Conservation (phyloP, 2,888 invertebrate species). For the Coleophora flavipennella region DNA sequence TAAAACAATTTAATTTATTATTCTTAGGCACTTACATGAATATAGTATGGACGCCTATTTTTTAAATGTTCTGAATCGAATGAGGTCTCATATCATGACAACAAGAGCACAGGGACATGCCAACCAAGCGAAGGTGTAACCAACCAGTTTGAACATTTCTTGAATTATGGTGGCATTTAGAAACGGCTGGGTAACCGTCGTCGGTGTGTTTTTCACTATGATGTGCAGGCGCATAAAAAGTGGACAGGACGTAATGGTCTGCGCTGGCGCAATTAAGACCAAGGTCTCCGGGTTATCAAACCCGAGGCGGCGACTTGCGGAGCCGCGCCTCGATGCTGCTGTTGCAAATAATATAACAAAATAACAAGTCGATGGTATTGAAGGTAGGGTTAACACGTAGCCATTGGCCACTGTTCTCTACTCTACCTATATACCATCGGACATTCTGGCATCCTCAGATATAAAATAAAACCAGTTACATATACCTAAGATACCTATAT, state of each 20-base stretch:
- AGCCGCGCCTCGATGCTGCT: constrained; percentile 55
- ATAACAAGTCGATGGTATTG: constrained; percentile 69
- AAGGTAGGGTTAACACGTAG: constrained; percentile 63
- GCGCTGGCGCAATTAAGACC: constrained; percentile 71
- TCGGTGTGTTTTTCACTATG: constrained; percentile 53
- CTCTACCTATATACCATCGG: neutral
- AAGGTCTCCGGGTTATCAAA: constrained; percentile 73
- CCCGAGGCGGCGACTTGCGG: constrained; percentile 59
- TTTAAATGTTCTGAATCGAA: too few species aligned
- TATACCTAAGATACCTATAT: too few species aligned
- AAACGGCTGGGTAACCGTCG: constrained; percentile 48
- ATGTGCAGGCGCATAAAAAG: constrained; percentile 71
- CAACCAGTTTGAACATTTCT: constrained; percentile 37
- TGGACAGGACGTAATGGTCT: constrained; percentile 65
- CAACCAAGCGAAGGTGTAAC: constrained; percentile 36
- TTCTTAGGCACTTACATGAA: neutral
- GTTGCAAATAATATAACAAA: constrained; percentile 65
- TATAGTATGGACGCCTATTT: too few species aligned
- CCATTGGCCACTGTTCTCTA: constrained; percentile 16
- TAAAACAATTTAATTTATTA: constrained; percentile 7
- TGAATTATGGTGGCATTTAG: constrained; percentile 45
- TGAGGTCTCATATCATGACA: too few species aligned
- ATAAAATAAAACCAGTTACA: too few species aligned
- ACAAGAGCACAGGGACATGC: constrained; percentile 37
- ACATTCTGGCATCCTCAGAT: too few species aligned